These are phyloP conservation scores for Decapterus maruadsi DNA, from an alignment of 2,797 vertebrate species.

Conservation along the genomic window DNA sequence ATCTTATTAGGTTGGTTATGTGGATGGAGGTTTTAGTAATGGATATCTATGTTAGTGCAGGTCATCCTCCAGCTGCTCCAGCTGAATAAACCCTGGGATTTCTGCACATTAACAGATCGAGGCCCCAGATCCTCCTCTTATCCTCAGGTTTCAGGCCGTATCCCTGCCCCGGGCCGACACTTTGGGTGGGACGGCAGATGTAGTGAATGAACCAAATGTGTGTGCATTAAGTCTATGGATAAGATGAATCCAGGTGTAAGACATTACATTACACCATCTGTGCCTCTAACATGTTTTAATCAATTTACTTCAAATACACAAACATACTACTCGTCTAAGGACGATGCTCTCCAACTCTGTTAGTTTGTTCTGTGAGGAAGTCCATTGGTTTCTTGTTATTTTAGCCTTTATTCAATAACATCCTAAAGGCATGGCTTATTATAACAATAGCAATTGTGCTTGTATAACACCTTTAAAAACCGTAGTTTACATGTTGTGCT, in stretches of 20 bases:
- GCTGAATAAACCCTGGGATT: slow-evolving; percentile 52
- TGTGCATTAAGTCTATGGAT: slow-evolving; percentile 3
- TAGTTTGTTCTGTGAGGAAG: too few species aligned
- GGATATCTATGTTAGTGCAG: slow-evolving; percentile 34
- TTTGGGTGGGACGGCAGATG: slow-evolving; percentile 16
- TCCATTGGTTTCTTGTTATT: too few species aligned
- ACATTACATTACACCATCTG: not conserved
- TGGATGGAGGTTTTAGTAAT: slow-evolving; percentile 29
- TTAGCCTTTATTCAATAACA: too few species aligned
- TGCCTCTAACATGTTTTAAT: not conserved
- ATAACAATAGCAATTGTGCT: too few species aligned
- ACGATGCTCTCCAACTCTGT: not conserved
- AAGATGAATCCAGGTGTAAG: slow-evolving; percentile 3
- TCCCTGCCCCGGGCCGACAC: slow-evolving; percentile 5
- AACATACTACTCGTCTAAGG: not conserved
- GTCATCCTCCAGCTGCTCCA: slow-evolving; percentile 47
- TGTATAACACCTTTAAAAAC: too few species aligned
- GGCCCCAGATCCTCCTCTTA: not conserved
- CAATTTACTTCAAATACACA: not conserved
- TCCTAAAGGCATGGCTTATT: too few species aligned
- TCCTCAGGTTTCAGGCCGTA: slow-evolving; percentile 47
- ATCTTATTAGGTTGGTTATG: slow-evolving; percentile 21
- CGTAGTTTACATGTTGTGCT: too few species aligned
- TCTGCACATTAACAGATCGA: slow-evolving; percentile 43
- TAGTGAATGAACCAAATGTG: not conserved